Percentiles rank a stretch among this genome's conserved stretches.
phyloP scores from a whole-genome alignment of 2,888 invertebrate genomes.

The Philereme vetulata region DNA sequence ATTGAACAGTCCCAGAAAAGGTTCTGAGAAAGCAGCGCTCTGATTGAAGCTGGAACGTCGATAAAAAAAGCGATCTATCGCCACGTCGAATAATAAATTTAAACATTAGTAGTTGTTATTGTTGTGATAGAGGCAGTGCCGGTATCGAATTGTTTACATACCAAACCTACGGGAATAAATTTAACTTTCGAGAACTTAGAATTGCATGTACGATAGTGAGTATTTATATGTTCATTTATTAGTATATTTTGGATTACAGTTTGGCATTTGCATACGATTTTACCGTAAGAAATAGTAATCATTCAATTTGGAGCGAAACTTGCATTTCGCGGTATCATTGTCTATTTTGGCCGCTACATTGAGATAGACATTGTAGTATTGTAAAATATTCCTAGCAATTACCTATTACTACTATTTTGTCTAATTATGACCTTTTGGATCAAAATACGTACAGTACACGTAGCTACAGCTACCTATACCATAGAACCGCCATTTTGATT shows the following conservation, averaged over 20 bases:
- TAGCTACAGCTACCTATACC: conserved; percentile 64
- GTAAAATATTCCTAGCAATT: conserved; percentile 5
- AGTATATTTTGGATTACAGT: neutral
- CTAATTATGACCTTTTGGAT: conserved; percentile 45
- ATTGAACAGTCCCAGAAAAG: conserved; percentile 56
- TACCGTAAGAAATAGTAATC: neutral
- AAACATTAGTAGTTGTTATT: conserved; percentile 15
- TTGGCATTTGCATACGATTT: neutral
- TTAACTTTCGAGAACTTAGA: neutral
- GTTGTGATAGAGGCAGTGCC: conserved; percentile 27
- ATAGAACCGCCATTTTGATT: conserved; percentile 81
- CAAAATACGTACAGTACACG: conserved; percentile 60
- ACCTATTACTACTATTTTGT: neutral
- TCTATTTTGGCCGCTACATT: conserved; percentile 1
- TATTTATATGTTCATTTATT: neutral
- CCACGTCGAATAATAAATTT: conserved; percentile 12
- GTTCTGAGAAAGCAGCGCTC: conserved; percentile 44
- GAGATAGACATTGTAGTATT: neutral
- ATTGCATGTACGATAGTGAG: neutral
- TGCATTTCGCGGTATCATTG: conserved; percentile 1
- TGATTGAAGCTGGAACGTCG: conserved; percentile 16
- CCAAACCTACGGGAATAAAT: neutral
- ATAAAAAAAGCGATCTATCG: conserved; percentile 9
- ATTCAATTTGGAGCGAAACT: conserved; percentile 20
- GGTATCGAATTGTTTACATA: conserved; percentile 40